Base-by-base conservation (phyloP, 2,888 invertebrate genomes). In the Margaritifera margaritifera region DNA sequence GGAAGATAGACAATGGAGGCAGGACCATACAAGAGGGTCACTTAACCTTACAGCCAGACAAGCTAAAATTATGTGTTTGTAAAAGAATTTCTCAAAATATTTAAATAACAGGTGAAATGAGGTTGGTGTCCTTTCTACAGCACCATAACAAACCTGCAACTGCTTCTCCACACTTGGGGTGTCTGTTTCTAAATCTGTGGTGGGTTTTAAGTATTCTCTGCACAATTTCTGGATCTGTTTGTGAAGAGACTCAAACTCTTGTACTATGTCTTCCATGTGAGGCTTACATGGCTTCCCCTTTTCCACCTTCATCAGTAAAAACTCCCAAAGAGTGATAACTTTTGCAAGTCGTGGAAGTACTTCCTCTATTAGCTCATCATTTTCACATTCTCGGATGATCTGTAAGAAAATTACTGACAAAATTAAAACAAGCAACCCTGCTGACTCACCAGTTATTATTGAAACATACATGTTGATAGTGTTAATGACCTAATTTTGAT, bases 321-420 rank as follows among this genome's bases (percentile, higher is more conserved):
- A 90, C 69, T 91, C 91, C 91, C 91, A 91, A n/a, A 90, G 77
- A 0, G 90, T 89, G 66, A 90, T 85, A 24, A 86, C 86, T 61
- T 88, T 86, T 22, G 89, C 88, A 19, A 91, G 85, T 2, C 90
- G 84, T 5, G 91, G 91, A 51, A 91, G 82, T 20, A 90, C 89
- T 11, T 89, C 84, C 72, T 90, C 91, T 86, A 90, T 87, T 74
- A 91, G 75, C 65, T 91, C 91, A 72, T 89, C 89, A 74, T 90
- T 89, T 62, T 77, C 76, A 69, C 86, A 85, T 58, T 84, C 81
- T 27, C 80, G 72, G 8, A 86, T 78, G 31, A 87, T 62, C 88
- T 88, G 77, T 22, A 70, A 68, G 61, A 22, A 62, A 69, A 31
- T 25, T 51, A 51, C 4, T 22, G 22, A 22, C 56, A 27, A 3